These are phyloP conservation scores for Thalpophila matura DNA, from an alignment of 2,888 invertebrate species.

Conservation along the genomic window DNA sequence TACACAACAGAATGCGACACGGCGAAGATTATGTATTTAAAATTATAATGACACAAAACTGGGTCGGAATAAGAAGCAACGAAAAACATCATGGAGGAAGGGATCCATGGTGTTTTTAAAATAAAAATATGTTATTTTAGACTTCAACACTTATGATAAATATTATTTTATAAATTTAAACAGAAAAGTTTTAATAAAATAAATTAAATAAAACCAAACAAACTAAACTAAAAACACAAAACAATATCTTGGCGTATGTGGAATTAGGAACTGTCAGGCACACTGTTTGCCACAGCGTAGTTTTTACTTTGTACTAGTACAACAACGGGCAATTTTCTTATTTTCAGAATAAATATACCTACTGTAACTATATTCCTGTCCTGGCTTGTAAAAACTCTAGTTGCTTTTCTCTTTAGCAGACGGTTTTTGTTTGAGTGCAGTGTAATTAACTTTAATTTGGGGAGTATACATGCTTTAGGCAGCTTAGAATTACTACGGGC, in stretches of 20 bases:
- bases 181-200: slow-evolving; percentile 9
- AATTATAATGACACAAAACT: too few species aligned
- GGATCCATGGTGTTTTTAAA: too few species aligned
- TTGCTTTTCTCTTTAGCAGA: slow-evolving; percentile 26
- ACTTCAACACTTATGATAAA: too few species aligned
- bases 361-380: slow-evolving; percentile 16
- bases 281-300: slow-evolving; percentile 24
- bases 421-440: slow-evolving; percentile 37
- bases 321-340: slow-evolving; percentile 27
- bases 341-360: slow-evolving; percentile 11
- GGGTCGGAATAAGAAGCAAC: too few species aligned
- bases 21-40: too few species aligned
- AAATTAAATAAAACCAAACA: slow-evolving; percentile 30
- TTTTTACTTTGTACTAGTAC: slow-evolving; percentile 44
- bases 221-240: slow-evolving; percentile 31
- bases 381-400: slow-evolving; percentile 31
- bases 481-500: slow-evolving; percentile 45
- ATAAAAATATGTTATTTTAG: too few species aligned
- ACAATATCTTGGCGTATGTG: slow-evolving; percentile 24
- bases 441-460: slow-evolving; percentile 55
- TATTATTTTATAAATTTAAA: too few species aligned
- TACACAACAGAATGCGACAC: not conserved
- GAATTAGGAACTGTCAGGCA: slow-evolving; percentile 48
- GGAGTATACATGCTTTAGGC: slow-evolving; percentile 40
- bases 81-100: too few species aligned